phyloP scores from a whole-genome alignment of 1,140 invertebrate genomes.

The Drosophila virilis region DNA sequence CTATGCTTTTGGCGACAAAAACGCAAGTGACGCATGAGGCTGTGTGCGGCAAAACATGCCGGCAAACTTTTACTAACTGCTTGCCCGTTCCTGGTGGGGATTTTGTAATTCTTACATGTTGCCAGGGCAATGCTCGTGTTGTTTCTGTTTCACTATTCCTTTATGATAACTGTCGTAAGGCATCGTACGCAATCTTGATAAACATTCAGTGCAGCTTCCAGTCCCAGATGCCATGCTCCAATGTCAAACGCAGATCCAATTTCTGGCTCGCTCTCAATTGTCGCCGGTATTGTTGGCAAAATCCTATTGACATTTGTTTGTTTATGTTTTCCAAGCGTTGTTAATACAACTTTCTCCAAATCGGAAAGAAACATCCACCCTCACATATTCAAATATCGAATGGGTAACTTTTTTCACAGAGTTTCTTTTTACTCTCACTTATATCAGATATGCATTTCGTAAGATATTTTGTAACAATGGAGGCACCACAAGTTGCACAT shows the following conservation, averaged over 20 bases:
- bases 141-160: constrained; percentile 57
- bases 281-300: constrained; percentile 5
- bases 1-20: constrained; percentile 32
- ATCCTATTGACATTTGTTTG: constrained; percentile 70
- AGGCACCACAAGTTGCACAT: no score
- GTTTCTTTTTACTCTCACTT: constrained; percentile 58
- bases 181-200: constrained; percentile 26
- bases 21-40: constrained; percentile 18
- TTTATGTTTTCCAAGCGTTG: constrained; percentile 78
- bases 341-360: constrained; percentile 62
- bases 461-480: no score
- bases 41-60: constrained; percentile 24
- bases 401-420: constrained; percentile 55
- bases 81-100: constrained; percentile 5
- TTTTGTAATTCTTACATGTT: constrained; percentile 38
- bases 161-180: constrained; percentile 56
- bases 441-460: no score
- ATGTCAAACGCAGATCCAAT: constrained; percentile 12
- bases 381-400: constrained; percentile 37
- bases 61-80: constrained; percentile 55
- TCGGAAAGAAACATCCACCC: constrained; percentile 33
- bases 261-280: constrained; percentile 31
- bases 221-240: neutral
- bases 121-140: neutral
- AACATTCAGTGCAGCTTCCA: neutral